Conservation (phyloP, 2,888 invertebrate species). For the Nowickia ferox region DNA sequence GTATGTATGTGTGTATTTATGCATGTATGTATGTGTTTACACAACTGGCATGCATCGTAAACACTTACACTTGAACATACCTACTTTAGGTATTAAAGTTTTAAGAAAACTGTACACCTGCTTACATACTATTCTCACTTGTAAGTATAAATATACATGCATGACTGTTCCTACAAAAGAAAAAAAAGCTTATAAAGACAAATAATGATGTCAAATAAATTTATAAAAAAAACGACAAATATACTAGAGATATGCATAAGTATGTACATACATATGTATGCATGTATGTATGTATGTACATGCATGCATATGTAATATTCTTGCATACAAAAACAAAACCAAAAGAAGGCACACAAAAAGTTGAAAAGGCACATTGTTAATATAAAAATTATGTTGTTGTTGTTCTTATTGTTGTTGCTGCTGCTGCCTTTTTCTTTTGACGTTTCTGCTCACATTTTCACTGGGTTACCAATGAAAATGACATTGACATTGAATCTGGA, state of each 20-base stretch:
- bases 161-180: not conserved
- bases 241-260: constrained; percentile 2
- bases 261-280: not conserved
- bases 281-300: not conserved
- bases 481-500: constrained; percentile 72
- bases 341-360: constrained; percentile 42
- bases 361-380: constrained; percentile 62
- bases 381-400: constrained; percentile 22
- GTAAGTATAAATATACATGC: not conserved
- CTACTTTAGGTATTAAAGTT: too few relatives aligned
- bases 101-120: constrained; percentile 23
- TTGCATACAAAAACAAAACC: constrained; percentile 22
- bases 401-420: constrained; percentile 38
- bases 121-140: not conserved
- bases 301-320: not conserved
- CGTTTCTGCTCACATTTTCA: constrained; percentile 63
- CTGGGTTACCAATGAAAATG: constrained; percentile 71
- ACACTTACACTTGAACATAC: too few relatives aligned
- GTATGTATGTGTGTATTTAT: too few relatives aligned
- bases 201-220: constrained; percentile 66
- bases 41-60: too few relatives aligned
- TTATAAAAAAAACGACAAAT: constrained; percentile 37
- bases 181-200: constrained; percentile 51
- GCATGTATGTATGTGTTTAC: too few relatives aligned
- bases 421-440: constrained; percentile 37